Conservation (phyloP, 1,140 invertebrate genomes). For the Drosophila aff. region DNA sequence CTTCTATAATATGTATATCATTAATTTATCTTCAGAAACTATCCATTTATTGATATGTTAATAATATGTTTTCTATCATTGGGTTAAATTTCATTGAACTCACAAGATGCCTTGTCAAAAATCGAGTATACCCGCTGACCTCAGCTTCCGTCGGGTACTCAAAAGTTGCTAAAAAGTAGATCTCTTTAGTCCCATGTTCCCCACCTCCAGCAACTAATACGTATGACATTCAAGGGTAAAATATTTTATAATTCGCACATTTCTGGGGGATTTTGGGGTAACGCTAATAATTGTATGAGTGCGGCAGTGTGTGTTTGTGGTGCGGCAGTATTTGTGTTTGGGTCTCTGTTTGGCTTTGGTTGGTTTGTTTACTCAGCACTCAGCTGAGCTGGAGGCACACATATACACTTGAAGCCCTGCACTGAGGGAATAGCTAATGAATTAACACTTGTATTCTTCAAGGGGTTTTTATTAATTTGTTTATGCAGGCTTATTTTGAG, state of each 20-base stretch:
- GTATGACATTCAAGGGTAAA: constrained; percentile 73
- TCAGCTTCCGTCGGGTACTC: constrained; percentile 4
- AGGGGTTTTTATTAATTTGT: too few relatives aligned
- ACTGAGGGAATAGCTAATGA: constrained; percentile 9
- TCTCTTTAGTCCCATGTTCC: constrained; percentile 6
- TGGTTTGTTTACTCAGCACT: constrained; percentile 67
- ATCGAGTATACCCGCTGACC: background rate
- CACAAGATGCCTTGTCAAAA: background rate
- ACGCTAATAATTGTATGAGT: constrained; percentile 53
- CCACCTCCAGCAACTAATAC: constrained; percentile 15
- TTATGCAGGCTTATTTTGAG: background rate
- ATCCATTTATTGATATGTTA: background rate
- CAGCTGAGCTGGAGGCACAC: constrained; percentile 57
- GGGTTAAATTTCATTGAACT: too few relatives aligned
- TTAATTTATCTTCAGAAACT: too few relatives aligned
- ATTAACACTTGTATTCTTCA: background rate
- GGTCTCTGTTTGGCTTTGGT: constrained; percentile 57
- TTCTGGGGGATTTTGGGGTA: constrained; percentile 43
- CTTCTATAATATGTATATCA: background rate
- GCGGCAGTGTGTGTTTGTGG: constrained; percentile 8
- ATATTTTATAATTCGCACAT: constrained; percentile 77
- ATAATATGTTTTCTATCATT: too few relatives aligned
- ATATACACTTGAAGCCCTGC: constrained; percentile 12
- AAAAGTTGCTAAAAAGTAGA: constrained; percentile 65
- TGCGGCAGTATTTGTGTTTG: constrained; percentile 44